These are phyloP conservation scores for Oligia latruncula DNA, from an alignment of 2,888 invertebrate species.

Conservation along the genomic window DNA sequence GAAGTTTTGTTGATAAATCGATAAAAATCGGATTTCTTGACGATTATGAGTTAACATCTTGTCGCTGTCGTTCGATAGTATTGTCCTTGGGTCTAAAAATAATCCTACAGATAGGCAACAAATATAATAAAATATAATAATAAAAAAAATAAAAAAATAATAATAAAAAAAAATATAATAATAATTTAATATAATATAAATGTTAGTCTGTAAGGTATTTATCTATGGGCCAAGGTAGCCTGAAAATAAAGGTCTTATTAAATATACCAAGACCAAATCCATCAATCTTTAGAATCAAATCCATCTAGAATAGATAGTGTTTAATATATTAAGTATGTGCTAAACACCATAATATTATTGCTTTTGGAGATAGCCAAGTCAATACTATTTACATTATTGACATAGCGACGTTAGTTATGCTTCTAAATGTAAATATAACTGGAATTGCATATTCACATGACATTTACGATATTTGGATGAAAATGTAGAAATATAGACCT, in stretches of 20 bases:
- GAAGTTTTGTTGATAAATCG: not conserved
- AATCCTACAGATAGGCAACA: not conserved
- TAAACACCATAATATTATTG: constrained; percentile 27
- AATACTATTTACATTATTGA: constrained; percentile 2
- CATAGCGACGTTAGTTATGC: not conserved
- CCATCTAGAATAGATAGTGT: not conserved
- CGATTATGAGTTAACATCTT: not conserved
- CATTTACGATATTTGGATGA: constrained; percentile 1
- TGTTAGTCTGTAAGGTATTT: too few species aligned
- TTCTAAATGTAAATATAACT: constrained; percentile 4
- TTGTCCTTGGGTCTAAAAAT: constrained; percentile 13
- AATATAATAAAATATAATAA: not conserved
- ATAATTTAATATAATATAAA: too few species aligned
- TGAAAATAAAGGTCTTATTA: too few species aligned
- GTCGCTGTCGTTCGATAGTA: not conserved
- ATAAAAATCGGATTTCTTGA: constrained; percentile 17
- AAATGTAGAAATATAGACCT: not conserved
- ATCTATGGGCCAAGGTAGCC: too few species aligned
- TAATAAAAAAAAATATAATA: too few species aligned
- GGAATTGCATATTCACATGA: not conserved
- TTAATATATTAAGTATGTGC: not conserved
- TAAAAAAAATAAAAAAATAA: too few species aligned
- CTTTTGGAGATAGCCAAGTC: not conserved
- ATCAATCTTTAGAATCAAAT: not conserved
- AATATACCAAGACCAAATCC: not conserved